Base-by-base conservation (phyloP, 2,888 invertebrate genomes). In the Bruchidius siliquastri region DNA sequence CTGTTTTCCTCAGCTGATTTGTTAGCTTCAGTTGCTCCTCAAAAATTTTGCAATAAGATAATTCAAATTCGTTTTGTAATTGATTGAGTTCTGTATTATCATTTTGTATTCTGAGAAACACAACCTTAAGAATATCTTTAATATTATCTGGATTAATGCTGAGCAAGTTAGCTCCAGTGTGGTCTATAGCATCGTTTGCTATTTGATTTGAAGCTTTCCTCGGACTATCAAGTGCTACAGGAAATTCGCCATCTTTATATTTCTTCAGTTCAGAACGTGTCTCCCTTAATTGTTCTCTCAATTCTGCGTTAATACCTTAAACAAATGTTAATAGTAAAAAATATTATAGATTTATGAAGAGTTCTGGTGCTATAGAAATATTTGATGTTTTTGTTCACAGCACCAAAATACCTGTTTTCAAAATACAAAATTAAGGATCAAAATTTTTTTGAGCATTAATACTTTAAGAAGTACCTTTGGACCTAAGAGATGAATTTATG, bases 301-400 rank as follows among this genome's bases (percentile, higher is more conserved):
- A 86, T 80, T 92, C 92, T 71, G 91, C 89, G 85, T 92, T 93
- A 68, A 90, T 91, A 18, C 94, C 94, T 68, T 68, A 0, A 49
- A 49, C 4, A 30, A 30, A 30, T 8, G n/a, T n/a, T n/a, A n/a
- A n/a, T n/a, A n/a, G n/a, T n/a, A 26, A 26, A 26, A 26, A 26
- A 4, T 26, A 26, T 26, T 8, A 26, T 26, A 26, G 8, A 4
- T 26, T 26, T 26, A 26, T 26, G n/a, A n/a, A n/a, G n/a, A n/a
- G n/a, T n/a, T n/a, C n/a, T n/a, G n/a, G n/a, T n/a, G n/a, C n/a
- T n/a, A n/a, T n/a, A n/a, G n/a, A n/a, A n/a, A n/a, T n/a, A n/a
- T n/a, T n/a, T n/a, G n/a, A n/a, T n/a, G n/a, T n/a, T n/a, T n/a
- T n/a, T n/a, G n/a, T n/a, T n/a, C n/a, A n/a, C n/a, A n/a, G n/a